phyloP scores from a whole-genome alignment of 2,888 invertebrate genomes.

The Mechanitis mazaeus region DNA sequence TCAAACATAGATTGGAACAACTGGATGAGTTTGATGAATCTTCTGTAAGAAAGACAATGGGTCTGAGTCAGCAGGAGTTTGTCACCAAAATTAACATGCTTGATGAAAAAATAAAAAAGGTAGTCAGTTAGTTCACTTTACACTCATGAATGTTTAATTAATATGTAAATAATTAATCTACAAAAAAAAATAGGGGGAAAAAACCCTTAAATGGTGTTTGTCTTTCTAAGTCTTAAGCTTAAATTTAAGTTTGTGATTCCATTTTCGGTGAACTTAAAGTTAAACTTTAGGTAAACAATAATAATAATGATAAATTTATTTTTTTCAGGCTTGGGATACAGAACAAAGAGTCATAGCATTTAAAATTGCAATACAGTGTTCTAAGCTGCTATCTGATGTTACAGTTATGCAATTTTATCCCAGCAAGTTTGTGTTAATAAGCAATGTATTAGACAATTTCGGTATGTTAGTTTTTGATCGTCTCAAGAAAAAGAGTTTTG shows the following conservation, averaged over 20 bases:
- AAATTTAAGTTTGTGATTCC: too few relatives aligned
- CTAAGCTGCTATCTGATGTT: constrained; percentile 93
- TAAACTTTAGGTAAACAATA: too few relatives aligned
- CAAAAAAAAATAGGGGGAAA: too few relatives aligned
- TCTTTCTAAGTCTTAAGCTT: too few relatives aligned
- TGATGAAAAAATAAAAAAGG: constrained; percentile 90
- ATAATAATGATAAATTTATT: too few relatives aligned
- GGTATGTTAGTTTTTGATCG: constrained; percentile 92
- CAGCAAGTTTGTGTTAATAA: constrained; percentile 97
- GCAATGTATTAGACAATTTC: constrained; percentile 97
- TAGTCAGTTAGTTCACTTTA: constrained; percentile 30
- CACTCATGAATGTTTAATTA: not conserved
- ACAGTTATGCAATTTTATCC: constrained; percentile 97
- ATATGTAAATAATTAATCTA: too few relatives aligned
- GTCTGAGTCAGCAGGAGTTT: constrained; percentile 95
- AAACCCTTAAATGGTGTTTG: too few relatives aligned
- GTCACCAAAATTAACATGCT: constrained; percentile 91
- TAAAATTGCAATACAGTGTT: constrained; percentile 98
- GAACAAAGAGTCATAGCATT: constrained; percentile 97
- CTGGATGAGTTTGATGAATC: constrained; percentile 96
- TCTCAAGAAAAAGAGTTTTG: constrained; percentile 81
- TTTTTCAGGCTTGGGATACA: constrained; percentile 87
- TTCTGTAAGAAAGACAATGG: constrained; percentile 89
- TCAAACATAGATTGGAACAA: constrained; percentile 93
- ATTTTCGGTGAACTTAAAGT: too few relatives aligned